Evolutionary conservation across 1,140 invertebrate genomes (phyloP).

Genomic region (Papilio polytes): DNA sequence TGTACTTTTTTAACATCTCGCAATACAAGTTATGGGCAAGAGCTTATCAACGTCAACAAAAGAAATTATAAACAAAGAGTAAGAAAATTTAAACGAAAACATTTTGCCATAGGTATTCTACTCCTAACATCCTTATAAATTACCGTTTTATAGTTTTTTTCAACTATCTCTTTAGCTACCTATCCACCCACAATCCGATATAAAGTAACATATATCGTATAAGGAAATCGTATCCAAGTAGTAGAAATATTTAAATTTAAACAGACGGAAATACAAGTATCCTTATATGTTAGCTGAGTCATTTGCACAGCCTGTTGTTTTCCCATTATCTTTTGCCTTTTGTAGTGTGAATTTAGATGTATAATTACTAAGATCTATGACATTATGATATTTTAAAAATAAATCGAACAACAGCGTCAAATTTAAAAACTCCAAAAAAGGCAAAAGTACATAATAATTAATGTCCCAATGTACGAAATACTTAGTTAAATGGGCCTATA

Average conservation of each 20-base stretch:
- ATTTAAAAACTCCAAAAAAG: neutral
- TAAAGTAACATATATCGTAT: slow-evolving; percentile 1
- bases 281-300: slow-evolving; percentile 13
- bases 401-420: neutral
- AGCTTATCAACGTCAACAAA: too few relatives aligned
- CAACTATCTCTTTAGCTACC: neutral
- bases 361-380: neutral
- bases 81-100: neutral
- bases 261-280: slow-evolving; percentile 20
- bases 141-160: neutral
- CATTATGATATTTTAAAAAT: neutral
- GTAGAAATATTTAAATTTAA: slow-evolving; percentile 11
- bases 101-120: neutral
- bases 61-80: too few relatives aligned
- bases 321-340: neutral
- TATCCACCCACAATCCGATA: slow-evolving; percentile 4
- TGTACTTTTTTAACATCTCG: too few relatives aligned
- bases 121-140: neutral
- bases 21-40: too few relatives aligned
- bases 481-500: too few relatives aligned
- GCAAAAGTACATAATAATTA: neutral
- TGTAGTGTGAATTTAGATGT: neutral
- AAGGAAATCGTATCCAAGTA: slow-evolving; percentile 12
- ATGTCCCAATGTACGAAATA: neutral
- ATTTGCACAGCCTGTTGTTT: neutral